Evolutionary conservation across 2,888 invertebrate species (phyloP), one percentile per base, ranked within the genome.

Genomic region (Agonum fuliginosum): DNA sequence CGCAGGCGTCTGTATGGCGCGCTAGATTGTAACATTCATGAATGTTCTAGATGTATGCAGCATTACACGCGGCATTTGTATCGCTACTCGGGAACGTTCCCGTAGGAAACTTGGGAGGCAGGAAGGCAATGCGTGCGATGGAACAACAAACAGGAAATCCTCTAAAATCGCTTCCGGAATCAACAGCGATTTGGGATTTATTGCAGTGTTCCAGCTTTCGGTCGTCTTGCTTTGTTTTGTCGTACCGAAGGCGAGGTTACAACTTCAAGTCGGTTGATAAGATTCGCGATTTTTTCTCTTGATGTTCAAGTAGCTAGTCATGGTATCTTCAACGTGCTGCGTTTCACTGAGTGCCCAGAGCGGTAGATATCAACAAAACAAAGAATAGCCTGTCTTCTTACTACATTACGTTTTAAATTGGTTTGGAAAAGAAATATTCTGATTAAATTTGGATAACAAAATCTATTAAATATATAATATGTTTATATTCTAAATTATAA

Each of bases 81-180:
- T 58, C 58, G 6, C 8, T 58, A 17, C 1, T 8, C n/a, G n/a
- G n/a, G n/a, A n/a, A n/a, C n/a, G 27, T 58, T 24, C 6, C 27
- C 27, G 24, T n/a, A 58, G 24, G 58, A 27, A 27, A 58, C 14
- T 10, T 54, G 12, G 30, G 27, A 58, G 5, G 14, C n/a, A 37
- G 65, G 24, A 65, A 34, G n/a, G 6, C 4, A 37, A 46, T 17
- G 20, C 43, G 48, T 30, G 27, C 27, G 24, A 54, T 27, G 30
- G 43, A 62, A 65, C 74, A 74, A 65, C 75, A 75, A 48, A 67
- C 37, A 67, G 75, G 75, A 75, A 75, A 75, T 75, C 75, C 51
- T 75, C 37, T 67, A 67, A 43, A 67, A 75, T 67, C 67, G 51
- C 27, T 75, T 75, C 67, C 75, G 67, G 75, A 67, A 75, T 75